A percentile compares a stretch with the other conserved stretches of the same genome.
phyloP scores from a whole-genome alignment of 2,113 vertebrate species.

The Potamarius usumacintae region DNA sequence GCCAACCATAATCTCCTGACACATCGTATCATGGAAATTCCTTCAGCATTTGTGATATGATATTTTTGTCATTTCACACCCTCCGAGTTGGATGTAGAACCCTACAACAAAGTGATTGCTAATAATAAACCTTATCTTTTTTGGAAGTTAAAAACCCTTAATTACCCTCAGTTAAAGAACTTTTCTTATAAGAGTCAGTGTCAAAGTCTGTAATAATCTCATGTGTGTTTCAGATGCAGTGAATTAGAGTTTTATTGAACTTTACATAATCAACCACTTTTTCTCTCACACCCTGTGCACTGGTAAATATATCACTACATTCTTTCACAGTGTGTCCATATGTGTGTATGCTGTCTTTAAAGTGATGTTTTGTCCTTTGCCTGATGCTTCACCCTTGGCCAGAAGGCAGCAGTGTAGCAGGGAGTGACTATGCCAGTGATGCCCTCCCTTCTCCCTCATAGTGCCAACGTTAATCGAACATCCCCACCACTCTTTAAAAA shows the following conservation, averaged over 20 bases:
- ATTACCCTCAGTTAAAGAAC: background rate
- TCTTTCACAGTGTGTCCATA: background rate
- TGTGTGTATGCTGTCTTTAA: background rate
- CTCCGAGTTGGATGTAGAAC: background rate
- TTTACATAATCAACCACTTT: background rate
- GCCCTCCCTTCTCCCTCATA: conserved; percentile 70
- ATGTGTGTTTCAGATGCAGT: background rate
- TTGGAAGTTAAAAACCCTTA: background rate
- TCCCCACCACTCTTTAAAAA: conserved; percentile 85
- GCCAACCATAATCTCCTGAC: background rate
- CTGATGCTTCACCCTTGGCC: conserved; percentile 38
- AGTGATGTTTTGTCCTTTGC: conserved; percentile 26
- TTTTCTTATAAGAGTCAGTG: background rate
- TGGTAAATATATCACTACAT: background rate
- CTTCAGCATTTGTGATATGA: background rate
- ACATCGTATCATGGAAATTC: background rate
- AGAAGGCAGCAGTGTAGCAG: conserved; percentile 57
- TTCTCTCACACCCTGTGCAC: background rate
- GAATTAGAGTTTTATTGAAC: background rate
- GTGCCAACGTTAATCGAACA: conserved; percentile 81
- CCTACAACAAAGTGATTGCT: background rate
- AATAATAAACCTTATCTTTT: background rate
- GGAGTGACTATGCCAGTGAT: conserved; percentile 77
- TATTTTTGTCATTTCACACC: background rate
- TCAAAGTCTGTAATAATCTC: background rate